Evolutionary conservation across 2,797 vertebrate genomes (phyloP).

Genomic region (Chaunax sp.): DNA sequence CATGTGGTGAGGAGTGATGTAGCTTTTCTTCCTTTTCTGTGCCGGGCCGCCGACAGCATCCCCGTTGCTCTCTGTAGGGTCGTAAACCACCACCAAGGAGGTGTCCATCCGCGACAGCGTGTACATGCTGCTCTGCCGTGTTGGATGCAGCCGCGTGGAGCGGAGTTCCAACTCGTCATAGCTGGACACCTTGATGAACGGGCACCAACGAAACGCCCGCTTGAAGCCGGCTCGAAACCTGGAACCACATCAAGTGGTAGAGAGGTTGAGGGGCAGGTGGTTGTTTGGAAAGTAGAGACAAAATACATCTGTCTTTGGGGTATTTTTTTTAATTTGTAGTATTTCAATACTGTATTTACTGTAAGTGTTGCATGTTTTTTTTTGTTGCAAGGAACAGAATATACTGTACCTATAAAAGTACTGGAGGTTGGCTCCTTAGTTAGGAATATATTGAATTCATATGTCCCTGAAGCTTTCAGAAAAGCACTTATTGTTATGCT

Average conservation of each 20-base stretch:
- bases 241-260: not conserved
- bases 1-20: slow-evolving; percentile 65
- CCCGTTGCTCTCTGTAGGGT: slow-evolving; percentile 79
- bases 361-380: not conserved
- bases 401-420: not conserved
- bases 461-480: slow-evolving; percentile 16
- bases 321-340: no score
- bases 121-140: slow-evolving; percentile 92
- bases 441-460: not conserved
- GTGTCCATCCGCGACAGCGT: slow-evolving; percentile 94
- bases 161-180: slow-evolving; percentile 93
- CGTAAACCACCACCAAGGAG: slow-evolving; percentile 80
- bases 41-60: slow-evolving; percentile 6
- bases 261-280: not conserved
- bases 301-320: not conserved
- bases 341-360: not conserved
- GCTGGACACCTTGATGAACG: slow-evolving; percentile 93
- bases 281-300: not conserved
- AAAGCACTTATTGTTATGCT: not conserved
- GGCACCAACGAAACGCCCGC: slow-evolving; percentile 94
- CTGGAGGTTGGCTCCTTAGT: not conserved
- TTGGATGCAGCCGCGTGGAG: slow-evolving; percentile 87
- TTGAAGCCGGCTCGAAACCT: slow-evolving; percentile 98
- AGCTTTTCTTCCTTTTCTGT: slow-evolving; percentile 81
- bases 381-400: not conserved